Base-by-base conservation (phyloP, 2,113 vertebrate genomes). In the Sinocyclocheilus anophthalmus region DNA sequence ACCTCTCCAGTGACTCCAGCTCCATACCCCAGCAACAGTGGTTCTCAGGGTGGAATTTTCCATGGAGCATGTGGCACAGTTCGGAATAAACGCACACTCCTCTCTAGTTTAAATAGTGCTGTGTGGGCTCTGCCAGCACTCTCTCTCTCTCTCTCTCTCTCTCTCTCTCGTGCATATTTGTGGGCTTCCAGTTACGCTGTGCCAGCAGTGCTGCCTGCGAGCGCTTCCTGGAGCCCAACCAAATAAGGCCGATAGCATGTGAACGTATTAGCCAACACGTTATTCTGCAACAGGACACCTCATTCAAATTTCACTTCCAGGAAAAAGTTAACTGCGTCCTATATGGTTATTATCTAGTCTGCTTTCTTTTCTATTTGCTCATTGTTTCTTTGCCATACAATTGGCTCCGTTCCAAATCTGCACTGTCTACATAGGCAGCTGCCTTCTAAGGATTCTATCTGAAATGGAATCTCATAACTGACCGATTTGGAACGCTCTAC, bases 31-130 rank as follows among this genome's bases (percentile, higher is more conserved):
- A 89, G 87, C 84, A 85, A 88, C 86, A 75, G 53, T 76, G 85
- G 83, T 59, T 91, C 89, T 87, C 69, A 42, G 80, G 69, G 80
- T 90, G 90, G 91, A 93, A 94, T 93, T 92, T 92, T 92, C 91
- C 93, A 92, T 91, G 87, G 86, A 89, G 82, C 70, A 89, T 90
- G 89, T 90, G 90, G 90, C 87, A 84, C 73, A 50, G 55, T 81
- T 59, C 73, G 72, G 72, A 55, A 59, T 83, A 84, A 82, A 89
- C 84, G 87, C 77, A 90, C 69, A 87, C 61, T 85, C 86, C 87
- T 37, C 83, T 87, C 83, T 85, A 80, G 81, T 88, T 90, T 89
- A 86, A 92, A 91, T 87, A 91, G 87, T 86, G 37, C 59, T 79
- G 87, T 83, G 65, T 85, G 85, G 88, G 79, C 84, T 86, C 83